Conservation (phyloP, 1,140 invertebrate genomes). For the Carposina sasakii region DNA sequence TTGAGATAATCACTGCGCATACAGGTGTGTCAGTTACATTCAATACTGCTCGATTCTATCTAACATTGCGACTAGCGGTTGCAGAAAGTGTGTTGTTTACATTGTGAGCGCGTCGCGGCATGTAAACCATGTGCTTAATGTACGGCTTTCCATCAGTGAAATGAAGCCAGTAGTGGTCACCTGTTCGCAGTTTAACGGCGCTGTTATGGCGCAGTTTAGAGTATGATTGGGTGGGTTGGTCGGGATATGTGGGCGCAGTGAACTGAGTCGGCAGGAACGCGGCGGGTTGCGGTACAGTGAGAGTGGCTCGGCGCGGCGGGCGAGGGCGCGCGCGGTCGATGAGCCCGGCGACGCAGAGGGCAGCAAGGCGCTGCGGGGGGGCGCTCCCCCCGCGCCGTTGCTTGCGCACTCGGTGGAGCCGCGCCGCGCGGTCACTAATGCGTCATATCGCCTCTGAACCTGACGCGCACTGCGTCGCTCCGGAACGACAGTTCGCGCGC, state of each 20-base stretch:
- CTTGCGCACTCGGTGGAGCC: slow-evolving; percentile 54
- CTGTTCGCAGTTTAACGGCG: too few species aligned
- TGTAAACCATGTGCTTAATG: too few species aligned
- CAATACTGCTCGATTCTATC: too few species aligned
- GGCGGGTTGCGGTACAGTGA: slow-evolving; percentile 43
- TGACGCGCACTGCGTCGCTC: slow-evolving; percentile 40
- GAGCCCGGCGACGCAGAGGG: slow-evolving; percentile 65
- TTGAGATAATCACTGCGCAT: too few species aligned
- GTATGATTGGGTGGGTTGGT: not conserved
- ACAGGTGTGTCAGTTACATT: too few species aligned
- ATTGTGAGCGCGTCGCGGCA: not conserved
- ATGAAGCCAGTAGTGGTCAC: too few species aligned
- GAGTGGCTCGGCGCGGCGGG: slow-evolving; percentile 34
- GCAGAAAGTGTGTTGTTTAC: too few species aligned
- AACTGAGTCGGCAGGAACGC: slow-evolving; percentile 9
- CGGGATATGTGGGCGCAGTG: not conserved
- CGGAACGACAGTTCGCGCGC: slow-evolving; percentile 44
- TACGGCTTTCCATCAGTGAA: too few species aligned
- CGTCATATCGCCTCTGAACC: slow-evolving; percentile 56
- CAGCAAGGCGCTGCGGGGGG: slow-evolving; percentile 46
- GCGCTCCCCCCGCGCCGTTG: slow-evolving; percentile 31
- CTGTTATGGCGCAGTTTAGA: not conserved
- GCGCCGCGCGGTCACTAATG: slow-evolving; percentile 69
- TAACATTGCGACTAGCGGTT: too few species aligned
- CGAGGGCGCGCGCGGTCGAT: slow-evolving; percentile 64